A percentile compares a stretch with the other conserved stretches of the same genome.
Evolutionary conservation across 2,888 invertebrate genomes (phyloP).

Genomic region (Hirtodrosophila cameraria): DNA sequence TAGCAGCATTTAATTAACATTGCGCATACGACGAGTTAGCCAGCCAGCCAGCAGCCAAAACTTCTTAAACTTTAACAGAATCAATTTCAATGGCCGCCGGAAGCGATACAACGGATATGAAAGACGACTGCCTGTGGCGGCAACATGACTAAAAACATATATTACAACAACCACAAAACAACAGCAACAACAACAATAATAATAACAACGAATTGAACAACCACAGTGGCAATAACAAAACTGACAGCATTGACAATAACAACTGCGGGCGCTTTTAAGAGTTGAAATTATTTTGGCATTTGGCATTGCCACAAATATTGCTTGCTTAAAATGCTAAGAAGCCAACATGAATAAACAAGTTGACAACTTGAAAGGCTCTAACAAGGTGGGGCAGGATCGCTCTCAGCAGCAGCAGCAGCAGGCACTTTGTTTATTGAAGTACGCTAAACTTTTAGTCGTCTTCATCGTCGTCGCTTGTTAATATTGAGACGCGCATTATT

Average conservation of each 20-base stretch:
- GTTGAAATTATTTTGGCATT: conserved; percentile 59
- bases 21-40: conserved; percentile 41
- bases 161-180: conserved; percentile 14
- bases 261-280: conserved; percentile 36
- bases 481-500: conserved; percentile 74
- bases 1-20: conserved; percentile 68
- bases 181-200: conserved; percentile 26
- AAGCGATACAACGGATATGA: conserved; percentile 66
- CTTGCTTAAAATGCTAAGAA: conserved; percentile 39
- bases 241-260: conserved; percentile 24
- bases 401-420: no score
- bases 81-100: conserved; percentile 67
- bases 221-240: conserved; percentile 24
- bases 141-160: conserved; percentile 15
- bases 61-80: conserved; percentile 32
- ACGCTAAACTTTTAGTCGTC: conserved; percentile 55
- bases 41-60: no score
- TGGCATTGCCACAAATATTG: conserved; percentile 45
- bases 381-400: conserved; percentile 15
- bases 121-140: conserved; percentile 63
- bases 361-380: conserved; percentile 51
- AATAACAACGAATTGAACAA: conserved; percentile 30
- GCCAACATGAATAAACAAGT: conserved; percentile 70
- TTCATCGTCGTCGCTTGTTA: conserved; percentile 58
- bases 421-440: conserved; percentile 71